Conservation (phyloP, 2,113 vertebrate genomes). For the Pedionomus torquatus region DNA sequence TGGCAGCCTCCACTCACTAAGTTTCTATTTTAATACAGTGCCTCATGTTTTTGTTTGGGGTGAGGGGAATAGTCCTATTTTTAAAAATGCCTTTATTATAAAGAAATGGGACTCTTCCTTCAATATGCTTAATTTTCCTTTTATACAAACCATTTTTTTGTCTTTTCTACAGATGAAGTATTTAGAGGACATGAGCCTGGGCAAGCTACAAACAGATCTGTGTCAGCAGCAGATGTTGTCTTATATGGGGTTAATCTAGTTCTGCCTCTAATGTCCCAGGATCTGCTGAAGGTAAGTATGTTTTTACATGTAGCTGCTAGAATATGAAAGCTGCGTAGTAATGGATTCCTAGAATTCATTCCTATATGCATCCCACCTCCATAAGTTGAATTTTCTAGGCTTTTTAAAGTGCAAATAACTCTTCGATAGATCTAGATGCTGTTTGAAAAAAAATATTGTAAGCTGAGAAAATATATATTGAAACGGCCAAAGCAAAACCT, state of each 20-base stretch:
- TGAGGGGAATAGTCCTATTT: not conserved
- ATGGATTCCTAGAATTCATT: not conserved
- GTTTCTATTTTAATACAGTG: constrained; percentile 46
- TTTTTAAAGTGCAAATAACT: not conserved
- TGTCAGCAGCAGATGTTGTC: constrained; percentile 96
- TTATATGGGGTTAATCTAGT: constrained; percentile 97
- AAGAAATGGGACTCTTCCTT: not conserved
- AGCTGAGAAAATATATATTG: not conserved
- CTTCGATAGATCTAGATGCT: not conserved
- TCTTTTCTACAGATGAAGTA: constrained; percentile 85
- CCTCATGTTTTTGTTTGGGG: not conserved
- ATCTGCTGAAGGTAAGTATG: constrained; percentile 90
- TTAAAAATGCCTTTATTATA: not conserved
- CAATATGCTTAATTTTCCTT: not conserved
- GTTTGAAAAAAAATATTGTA: not conserved
- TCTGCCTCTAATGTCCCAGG: constrained; percentile 97
- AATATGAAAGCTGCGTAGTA: not conserved
- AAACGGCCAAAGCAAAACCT: not conserved
- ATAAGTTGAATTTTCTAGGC: not conserved
- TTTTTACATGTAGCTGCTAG: not conserved
- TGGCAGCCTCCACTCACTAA: constrained; percentile 7
- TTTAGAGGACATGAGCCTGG: constrained; percentile 94
- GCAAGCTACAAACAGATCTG: constrained; percentile 85
- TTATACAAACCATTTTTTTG: not conserved
- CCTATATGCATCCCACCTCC: not conserved